These are phyloP conservation scores for Philonicus albiceps DNA, from an alignment of 2,888 invertebrate species.

Conservation along the genomic window DNA sequence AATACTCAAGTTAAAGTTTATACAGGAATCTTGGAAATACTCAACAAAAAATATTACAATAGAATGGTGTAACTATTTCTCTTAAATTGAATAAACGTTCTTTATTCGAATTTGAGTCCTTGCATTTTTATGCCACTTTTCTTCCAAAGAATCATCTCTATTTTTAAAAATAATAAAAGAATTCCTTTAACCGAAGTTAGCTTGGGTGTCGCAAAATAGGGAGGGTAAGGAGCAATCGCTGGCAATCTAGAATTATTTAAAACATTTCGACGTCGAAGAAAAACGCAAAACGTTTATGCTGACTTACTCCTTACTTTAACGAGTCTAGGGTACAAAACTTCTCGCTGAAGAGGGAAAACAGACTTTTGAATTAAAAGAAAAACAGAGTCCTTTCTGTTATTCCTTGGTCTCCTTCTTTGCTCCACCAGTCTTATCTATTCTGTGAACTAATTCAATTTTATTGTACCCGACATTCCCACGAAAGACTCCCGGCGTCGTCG, in stretches of 20 bases:
- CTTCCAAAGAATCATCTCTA: neutral
- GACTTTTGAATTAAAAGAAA: neutral
- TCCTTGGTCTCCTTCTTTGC: neutral
- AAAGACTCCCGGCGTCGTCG: neutral
- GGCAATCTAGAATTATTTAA: neutral
- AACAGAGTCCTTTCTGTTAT: neutral
- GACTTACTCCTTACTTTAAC: neutral
- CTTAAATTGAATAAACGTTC: too few relatives aligned
- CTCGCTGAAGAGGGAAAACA: neutral
- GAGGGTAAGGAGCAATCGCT: neutral
- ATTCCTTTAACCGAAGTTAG: neutral
- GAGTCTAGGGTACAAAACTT: neutral
- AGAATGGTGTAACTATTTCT: too few relatives aligned
- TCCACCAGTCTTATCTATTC: neutral
- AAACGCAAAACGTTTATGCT: neutral
- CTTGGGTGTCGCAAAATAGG: neutral
- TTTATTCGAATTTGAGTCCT: neutral
- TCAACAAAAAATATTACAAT: too few relatives aligned
- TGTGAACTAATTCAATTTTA: constrained; percentile 17
- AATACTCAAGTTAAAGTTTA: too few relatives aligned
- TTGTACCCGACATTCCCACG: neutral
- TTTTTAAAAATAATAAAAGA: neutral
- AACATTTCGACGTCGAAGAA: neutral
- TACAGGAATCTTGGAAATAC: too few relatives aligned
- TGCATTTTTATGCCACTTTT: neutral